Evolutionary conservation across 2,113 vertebrate species (phyloP).

Genomic region (Archilochus colubris): DNA sequence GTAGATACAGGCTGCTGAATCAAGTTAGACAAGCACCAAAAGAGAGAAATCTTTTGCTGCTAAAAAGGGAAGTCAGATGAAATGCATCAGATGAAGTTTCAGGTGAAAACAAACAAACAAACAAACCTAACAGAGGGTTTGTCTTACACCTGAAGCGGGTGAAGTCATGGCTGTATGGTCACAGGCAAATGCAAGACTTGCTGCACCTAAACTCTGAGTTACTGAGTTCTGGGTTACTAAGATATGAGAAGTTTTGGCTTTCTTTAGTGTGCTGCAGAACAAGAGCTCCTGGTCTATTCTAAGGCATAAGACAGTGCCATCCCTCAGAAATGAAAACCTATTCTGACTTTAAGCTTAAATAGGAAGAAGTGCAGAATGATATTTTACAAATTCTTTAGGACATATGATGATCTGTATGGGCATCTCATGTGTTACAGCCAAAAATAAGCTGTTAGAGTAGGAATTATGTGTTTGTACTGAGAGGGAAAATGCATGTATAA

Average conservation of each 20-base stretch:
- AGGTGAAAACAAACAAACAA: neutral
- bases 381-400: neutral
- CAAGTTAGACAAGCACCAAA: neutral
- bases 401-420: neutral
- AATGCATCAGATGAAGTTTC: neutral
- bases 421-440: neutral
- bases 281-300: neutral
- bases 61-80: neutral
- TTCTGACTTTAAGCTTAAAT: neutral
- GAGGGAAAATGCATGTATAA: neutral
- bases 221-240: neutral
- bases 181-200: neutral
- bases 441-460: neutral
- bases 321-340: neutral
- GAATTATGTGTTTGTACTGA: neutral
- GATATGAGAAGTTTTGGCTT: neutral
- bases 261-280: neutral
- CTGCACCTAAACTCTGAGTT: neutral
- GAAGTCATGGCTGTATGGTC: neutral
- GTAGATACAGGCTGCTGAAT: neutral
- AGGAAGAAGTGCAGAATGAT: neutral
- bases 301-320: neutral
- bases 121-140: neutral
- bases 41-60: neutral
- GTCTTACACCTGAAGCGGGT: neutral